Conservation (phyloP, 92 coral and sea anemone species). For the Virgularia gustaviana region DNA sequence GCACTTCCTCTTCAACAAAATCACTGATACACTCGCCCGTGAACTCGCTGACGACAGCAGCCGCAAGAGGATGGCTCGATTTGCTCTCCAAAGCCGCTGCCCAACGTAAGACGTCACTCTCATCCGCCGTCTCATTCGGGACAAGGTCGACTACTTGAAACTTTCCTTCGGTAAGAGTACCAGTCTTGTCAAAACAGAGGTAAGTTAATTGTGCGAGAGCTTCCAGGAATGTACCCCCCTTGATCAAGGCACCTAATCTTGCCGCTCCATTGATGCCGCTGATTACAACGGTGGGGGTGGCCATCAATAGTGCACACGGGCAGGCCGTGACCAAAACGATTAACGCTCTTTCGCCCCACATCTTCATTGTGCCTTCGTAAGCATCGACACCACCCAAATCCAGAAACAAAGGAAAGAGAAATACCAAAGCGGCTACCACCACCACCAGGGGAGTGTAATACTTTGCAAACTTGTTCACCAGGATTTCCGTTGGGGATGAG, state of each 20-base stretch:
- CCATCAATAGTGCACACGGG: constrained; percentile 98
- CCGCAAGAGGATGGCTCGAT: constrained; percentile 92
- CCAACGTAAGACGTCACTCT: constrained; percentile 75
- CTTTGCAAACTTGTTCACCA: constrained; percentile 91
- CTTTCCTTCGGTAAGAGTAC: constrained; percentile 82
- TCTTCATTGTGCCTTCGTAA: constrained; percentile 59
- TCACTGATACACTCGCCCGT: constrained; percentile 79
- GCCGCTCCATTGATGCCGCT: constrained; percentile 94
- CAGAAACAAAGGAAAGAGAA: constrained; percentile 75
- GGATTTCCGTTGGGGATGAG: constrained; percentile 70
- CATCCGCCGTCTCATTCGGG: constrained; percentile 36
- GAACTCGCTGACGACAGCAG: constrained; percentile 89
- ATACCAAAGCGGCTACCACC: constrained; percentile 65
- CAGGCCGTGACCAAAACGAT: constrained; percentile 90
- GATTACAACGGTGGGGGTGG: constrained; percentile 97
- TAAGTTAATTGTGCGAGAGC: constrained; percentile 68
- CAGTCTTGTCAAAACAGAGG: constrained; percentile 95
- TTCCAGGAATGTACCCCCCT: constrained; percentile 87
- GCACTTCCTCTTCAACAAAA: constrained; percentile 50
- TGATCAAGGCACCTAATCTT: constrained; percentile 82
- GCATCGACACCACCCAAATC: constrained; percentile 93
- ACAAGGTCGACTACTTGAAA: constrained; percentile 33
- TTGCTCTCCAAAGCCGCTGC: constrained; percentile 98
- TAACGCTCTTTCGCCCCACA: constrained; percentile 84
- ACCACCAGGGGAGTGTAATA: constrained; percentile 85